Evolutionary conservation across 2,797 vertebrate species (phyloP).

Genomic region (Micrastur ruficollis): DNA sequence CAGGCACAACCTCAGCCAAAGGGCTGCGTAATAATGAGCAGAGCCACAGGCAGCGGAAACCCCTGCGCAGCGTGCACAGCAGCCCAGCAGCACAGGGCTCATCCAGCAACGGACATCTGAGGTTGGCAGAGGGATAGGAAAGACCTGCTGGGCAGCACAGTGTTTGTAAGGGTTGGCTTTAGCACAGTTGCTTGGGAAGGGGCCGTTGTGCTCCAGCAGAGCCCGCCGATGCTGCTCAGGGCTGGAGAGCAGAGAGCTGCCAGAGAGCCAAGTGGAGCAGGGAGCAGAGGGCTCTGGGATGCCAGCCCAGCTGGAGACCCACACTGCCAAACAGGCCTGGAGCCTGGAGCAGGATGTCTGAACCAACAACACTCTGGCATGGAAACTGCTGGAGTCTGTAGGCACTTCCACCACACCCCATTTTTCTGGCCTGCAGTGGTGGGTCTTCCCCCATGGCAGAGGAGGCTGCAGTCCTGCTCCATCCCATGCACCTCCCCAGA

Average conservation of each 20-base stretch:
- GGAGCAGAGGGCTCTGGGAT: not conserved
- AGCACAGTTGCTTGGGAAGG: not conserved
- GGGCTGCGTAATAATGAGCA: not conserved
- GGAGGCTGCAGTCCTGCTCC: not conserved
- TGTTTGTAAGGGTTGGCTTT: not conserved
- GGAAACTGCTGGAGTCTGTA: not conserved
- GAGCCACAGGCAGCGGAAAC: not conserved
- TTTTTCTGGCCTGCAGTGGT: not conserved
- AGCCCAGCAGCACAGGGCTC: not conserved
- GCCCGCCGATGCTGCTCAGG: rapidly evolving
- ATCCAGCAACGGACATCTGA: not conserved
- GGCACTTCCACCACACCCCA: not conserved
- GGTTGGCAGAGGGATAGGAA: not conserved
- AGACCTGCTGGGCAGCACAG: not conserved
- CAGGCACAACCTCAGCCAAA: not conserved
- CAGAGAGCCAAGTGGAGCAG: not conserved
- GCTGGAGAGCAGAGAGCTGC: not conserved
- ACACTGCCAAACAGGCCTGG: not conserved
- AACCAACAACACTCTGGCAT: not conserved
- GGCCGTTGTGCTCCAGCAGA: not conserved
- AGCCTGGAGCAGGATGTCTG: not conserved
- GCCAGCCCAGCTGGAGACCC: not conserved
- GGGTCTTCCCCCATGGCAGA: not conserved
- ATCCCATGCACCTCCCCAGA: not conserved
- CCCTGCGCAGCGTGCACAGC: not conserved